Evolutionary conservation across 1,140 invertebrate species (phyloP), one percentile per base, ranked within the genome.

Genomic region (Diploscapter pachys): DNA sequence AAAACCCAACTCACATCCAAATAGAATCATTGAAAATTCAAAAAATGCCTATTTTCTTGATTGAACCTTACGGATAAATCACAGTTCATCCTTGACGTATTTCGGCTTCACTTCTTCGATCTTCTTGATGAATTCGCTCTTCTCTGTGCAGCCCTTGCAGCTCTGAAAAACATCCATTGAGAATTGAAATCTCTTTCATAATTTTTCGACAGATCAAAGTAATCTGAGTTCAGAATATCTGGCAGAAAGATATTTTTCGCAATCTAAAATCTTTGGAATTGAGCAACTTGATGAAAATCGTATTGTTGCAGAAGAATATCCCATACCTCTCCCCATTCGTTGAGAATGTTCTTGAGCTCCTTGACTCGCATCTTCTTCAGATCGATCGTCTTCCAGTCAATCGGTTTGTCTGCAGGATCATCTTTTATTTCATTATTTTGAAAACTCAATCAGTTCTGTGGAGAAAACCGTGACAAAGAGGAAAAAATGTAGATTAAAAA

Each of bases 111-210:
- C 87, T 86, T 96, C 93, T 88, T 98, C 94, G 88, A 99, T 96
- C 87, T 92, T 91, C 82, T 92, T 92, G 80, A 99, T 95, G 86
- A 93, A 99, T 86, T 99, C 97, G 31, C 91, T 90, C 88, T 99
- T 99, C 84, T 99, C 97, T 70, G 98, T 90, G 86, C 97, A 99
- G n/a, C 95, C 96, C 65, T 97, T 94, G 87, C 96, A 99, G 31
- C 89, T 8, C 57, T 59, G 57, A 59, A 59, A 59, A 31, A 11
- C 9, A 31, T 11, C 9, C 57, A 59, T 59, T 59, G 57, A 59
- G 57, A 31, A 31, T 31, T 31, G 31, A 31, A 59, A 31, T 11
- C 57, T 59, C 31, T 59, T 59, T 31, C 9, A 59, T 31, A 31
- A 31, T 31, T 31, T 31, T 31, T 31, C 31, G 31, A 31, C 31